Conservation (phyloP, 2,797 vertebrate genomes). For the Chelon labrosus region DNA sequence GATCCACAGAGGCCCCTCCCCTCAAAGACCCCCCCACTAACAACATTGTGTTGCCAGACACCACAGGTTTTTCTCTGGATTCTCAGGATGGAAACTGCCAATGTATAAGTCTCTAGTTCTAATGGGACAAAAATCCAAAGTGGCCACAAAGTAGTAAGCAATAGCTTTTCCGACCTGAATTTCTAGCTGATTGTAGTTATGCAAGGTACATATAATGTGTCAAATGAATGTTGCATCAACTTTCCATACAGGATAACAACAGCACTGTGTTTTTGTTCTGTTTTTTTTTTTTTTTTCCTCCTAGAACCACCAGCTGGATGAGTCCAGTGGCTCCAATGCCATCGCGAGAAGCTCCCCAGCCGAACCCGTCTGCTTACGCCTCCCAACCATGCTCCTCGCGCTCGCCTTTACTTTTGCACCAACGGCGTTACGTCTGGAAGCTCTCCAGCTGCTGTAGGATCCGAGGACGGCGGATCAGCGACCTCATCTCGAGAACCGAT, state of each 20-base stretch:
- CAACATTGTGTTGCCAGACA: too few relatives aligned
- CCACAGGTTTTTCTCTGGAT: too few relatives aligned
- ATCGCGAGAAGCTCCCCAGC: constrained; percentile 73
- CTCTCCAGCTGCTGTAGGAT: constrained; percentile 56
- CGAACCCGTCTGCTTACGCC: constrained; percentile 15
- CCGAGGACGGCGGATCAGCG: constrained; percentile 1
- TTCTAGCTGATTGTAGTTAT: too few relatives aligned
- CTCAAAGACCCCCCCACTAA: too few relatives aligned
- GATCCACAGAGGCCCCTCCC: too few relatives aligned
- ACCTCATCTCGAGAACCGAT: constrained; percentile 26
- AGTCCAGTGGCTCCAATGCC: constrained; percentile 76
- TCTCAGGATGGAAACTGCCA: too few relatives aligned
- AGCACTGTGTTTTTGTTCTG: too few relatives aligned
- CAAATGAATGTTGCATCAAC: neutral
- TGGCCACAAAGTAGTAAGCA: too few relatives aligned
- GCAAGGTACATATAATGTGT: too few relatives aligned
- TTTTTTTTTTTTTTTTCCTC: neutral
- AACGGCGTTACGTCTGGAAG: neutral
- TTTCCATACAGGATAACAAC: neutral
- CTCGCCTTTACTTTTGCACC: constrained; percentile 59
- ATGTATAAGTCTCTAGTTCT: too few relatives aligned
- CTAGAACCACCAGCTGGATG: constrained; percentile 80
- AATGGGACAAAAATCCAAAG: too few relatives aligned
- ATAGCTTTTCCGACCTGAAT: too few relatives aligned
- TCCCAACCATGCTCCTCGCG: constrained; percentile 51